Base-by-base conservation (phyloP, 2,888 invertebrate species). In the Aradus depressus region DNA sequence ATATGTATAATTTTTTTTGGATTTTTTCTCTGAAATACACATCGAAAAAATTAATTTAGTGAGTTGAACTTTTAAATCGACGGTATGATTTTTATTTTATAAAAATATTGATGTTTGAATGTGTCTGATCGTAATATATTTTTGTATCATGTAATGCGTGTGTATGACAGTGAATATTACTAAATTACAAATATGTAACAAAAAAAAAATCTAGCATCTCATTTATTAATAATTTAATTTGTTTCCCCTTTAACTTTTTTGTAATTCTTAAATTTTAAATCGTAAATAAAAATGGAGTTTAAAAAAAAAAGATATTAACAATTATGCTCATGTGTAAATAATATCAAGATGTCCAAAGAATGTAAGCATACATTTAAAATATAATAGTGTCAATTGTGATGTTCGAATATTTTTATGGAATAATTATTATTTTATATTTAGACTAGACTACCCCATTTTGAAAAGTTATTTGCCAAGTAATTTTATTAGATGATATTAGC, bases 311-410 rank as follows among this genome's bases (percentile, higher is more conserved):
- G 44, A 32, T 34, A 34, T 44, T 44, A 34, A 44, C 6, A 14
- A 23, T 10, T 37, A 45, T 45, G 45, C 45, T 45, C 45, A 45
- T 45, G 34, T 45, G 45, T 45, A 45, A 37, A 45, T 45, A 45
- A 37, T 45, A 45, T 37, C 45, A 45, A 45, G 45, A 45, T 45
- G 45, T 45, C 45, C 45, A 45, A 45, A 45, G 45, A 37, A n/a
- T n/a, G n/a, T n/a, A n/a, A n/a, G n/a, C n/a, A n/a, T n/a, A n/a
- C n/a, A n/a, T n/a, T n/a, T 37, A 45, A 45, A 31, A 43, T 10
- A 23, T 28, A 44, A 35, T 45, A 45, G 35, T 37, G 45, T 45
- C 45, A 45, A 45, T 45, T 45, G 45, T 45, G 45, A 45, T 45
- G 45, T 45, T 25, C 37, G 45, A 4, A 37, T 45, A 45, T 37